Evolutionary conservation across 2,888 invertebrate genomes (phyloP).

Genomic region (Noctua janthe): DNA sequence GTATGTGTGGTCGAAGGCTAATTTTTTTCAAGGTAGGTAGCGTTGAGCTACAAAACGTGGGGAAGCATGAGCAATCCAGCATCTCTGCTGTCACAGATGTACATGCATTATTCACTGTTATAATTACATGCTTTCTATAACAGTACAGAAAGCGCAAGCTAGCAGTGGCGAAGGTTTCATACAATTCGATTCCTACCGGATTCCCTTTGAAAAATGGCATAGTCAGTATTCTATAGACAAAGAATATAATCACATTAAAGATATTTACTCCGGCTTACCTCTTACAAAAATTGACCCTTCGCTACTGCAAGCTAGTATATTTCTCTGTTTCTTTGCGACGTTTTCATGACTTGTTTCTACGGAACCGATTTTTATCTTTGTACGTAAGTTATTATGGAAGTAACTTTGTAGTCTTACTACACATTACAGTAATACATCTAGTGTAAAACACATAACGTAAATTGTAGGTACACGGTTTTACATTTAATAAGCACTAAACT

Average conservation of each 20-base stretch:
- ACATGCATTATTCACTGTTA: not conserved
- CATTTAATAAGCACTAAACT: conserved; percentile 19
- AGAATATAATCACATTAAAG: no score
- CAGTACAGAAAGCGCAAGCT: not conserved
- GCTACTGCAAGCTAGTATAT: not conserved
- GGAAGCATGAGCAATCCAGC: not conserved
- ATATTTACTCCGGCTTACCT: no score
- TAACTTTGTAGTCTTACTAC: conserved; percentile 2
- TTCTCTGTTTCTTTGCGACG: not conserved
- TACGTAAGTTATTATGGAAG: not conserved
- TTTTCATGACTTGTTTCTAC: not conserved
- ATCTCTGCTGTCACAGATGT: not conserved
- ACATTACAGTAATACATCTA: conserved; percentile 12
- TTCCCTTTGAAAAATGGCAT: no score
- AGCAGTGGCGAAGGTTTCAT: no score
- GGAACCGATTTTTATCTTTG: conserved; percentile 26
- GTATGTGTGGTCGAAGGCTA: not conserved
- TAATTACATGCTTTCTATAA: not conserved
- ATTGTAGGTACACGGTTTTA: conserved; percentile 13
- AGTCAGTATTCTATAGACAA: no score
- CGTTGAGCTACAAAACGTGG: not conserved
- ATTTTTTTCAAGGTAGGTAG: not conserved
- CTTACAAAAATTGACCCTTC: no score
- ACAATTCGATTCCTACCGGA: no score
- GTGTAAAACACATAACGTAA: conserved; percentile 8